Conservation (phyloP, 2,888 invertebrate species). For the Athrips mouffetella region DNA sequence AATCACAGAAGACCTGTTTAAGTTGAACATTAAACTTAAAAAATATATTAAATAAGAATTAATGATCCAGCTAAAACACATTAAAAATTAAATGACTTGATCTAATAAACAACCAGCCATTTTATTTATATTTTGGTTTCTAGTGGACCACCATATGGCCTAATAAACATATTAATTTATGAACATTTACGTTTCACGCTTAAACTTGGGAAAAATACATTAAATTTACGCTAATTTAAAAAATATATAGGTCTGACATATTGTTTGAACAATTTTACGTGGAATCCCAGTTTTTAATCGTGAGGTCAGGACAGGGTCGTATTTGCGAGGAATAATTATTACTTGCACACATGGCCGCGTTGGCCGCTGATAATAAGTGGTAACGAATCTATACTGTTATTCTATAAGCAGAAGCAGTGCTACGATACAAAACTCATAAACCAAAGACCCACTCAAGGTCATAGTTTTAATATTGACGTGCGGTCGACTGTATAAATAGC, state of each 20-base stretch:
- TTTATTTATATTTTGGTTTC: conserved; percentile 15
- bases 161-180: conserved; percentile 29
- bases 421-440: too few relatives aligned
- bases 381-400: too few relatives aligned
- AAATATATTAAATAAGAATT: neutral
- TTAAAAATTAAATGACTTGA: neutral
- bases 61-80: too few relatives aligned
- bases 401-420: too few relatives aligned
- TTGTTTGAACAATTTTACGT: conserved; percentile 24
- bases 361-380: too few relatives aligned
- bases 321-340: neutral
- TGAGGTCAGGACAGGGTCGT: neutral
- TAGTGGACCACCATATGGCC: conserved; percentile 5
- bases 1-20: too few relatives aligned
- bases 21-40: too few relatives aligned
- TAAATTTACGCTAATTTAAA: conserved; percentile 3
- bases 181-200: conserved; percentile 13
- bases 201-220: conserved; percentile 3
- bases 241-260: conserved; percentile 22
- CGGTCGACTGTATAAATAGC: too few relatives aligned
- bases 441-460: too few relatives aligned
- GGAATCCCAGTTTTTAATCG: neutral
- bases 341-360: too few relatives aligned
- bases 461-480: too few relatives aligned
- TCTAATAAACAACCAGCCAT: neutral